Evolutionary conservation across 92 coral and sea anemone species (phyloP).

Genomic region (Parazoanthus atlanticus): DNA sequence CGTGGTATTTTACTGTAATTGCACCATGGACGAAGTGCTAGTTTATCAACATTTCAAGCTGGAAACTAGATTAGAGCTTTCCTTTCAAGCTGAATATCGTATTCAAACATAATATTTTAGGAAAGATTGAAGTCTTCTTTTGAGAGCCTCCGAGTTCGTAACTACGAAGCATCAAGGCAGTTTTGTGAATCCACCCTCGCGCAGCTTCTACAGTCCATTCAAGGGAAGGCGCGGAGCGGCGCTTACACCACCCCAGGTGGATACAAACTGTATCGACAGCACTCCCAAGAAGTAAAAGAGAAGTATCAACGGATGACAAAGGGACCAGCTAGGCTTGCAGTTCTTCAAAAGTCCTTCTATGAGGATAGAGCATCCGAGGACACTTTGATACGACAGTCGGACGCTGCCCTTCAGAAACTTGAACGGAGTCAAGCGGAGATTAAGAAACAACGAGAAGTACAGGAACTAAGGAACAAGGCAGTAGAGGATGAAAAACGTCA

Average conservation of each 20-base stretch:
- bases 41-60: not conserved
- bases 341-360: slow-evolving; percentile 1
- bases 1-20: too few species aligned
- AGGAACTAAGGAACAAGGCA: not conserved
- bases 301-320: not conserved
- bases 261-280: not conserved
- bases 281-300: slow-evolving; percentile 1
- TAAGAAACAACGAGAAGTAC: not conserved
- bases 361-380: slow-evolving; percentile 6
- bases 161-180: not conserved
- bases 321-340: not conserved
- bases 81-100: not conserved
- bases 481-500: not conserved
- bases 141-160: not conserved
- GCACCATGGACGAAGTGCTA: not conserved
- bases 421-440: not conserved
- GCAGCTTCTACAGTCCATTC: not conserved
- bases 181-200: not conserved
- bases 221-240: not conserved
- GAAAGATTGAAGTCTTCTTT: not conserved
- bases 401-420: slow-evolving; percentile 4
- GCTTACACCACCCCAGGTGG: not conserved
- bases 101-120: not conserved
- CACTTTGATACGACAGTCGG: slow-evolving; percentile 1
- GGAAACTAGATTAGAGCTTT: not conserved